Evolutionary conservation across 2,797 vertebrate species (phyloP).

Genomic region (Micromesistius poutassou): DNA sequence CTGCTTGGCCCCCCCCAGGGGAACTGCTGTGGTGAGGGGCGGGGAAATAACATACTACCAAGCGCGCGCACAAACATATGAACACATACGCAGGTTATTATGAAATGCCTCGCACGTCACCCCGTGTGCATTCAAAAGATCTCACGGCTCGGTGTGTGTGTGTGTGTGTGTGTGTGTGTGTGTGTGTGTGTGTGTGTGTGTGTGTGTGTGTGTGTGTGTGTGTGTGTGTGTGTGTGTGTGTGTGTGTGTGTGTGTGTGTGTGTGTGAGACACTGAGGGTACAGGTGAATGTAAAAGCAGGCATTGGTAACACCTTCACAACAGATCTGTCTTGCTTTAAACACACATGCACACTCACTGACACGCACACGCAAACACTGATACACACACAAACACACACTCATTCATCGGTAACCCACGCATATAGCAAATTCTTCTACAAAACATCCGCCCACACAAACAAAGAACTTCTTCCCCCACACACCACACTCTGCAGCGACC

Average conservation of each 20-base stretch:
- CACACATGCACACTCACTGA: neutral
- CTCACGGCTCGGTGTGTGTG: too few relatives aligned
- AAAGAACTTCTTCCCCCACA: slow-evolving; percentile 7
- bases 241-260: neutral
- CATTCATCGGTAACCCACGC: slow-evolving; percentile 12
- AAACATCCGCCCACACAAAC: slow-evolving; percentile 3
- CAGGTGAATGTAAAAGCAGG: slow-evolving; percentile 16
- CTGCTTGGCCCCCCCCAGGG: too few relatives aligned
- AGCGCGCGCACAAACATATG: too few relatives aligned
- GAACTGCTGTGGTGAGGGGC: too few relatives aligned
- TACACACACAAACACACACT: neutral
- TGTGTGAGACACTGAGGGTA: neutral
- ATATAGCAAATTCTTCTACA: neutral
- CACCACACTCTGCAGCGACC: neutral
- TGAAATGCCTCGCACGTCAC: too few relatives aligned
- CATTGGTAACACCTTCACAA: neutral
- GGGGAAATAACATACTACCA: too few relatives aligned
- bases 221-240: neutral
- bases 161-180: too few relatives aligned
- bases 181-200: too few relatives aligned
- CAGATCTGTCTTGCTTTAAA: neutral
- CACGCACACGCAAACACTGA: neutral
- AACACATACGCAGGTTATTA: too few relatives aligned
- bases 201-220: too few relatives aligned
- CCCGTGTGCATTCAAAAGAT: too few relatives aligned